Evolutionary conservation across 2,797 vertebrate genomes (phyloP).

Genomic region (Jordanella pulchra): DNA sequence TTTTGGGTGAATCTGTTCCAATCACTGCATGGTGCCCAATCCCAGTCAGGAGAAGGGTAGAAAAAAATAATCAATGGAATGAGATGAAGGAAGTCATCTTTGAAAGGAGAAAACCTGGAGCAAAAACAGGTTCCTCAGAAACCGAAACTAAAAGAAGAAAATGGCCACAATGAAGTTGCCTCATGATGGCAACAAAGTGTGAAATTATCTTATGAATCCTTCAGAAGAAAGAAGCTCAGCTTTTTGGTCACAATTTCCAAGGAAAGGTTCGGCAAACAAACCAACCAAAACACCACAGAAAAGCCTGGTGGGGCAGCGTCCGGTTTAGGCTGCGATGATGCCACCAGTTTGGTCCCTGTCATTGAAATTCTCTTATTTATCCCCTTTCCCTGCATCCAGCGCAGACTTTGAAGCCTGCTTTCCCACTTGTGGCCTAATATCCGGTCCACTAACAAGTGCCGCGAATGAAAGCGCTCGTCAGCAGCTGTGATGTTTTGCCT

Average conservation of each 20-base stretch:
- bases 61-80: too few relatives aligned
- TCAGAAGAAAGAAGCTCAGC: neutral
- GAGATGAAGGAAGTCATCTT: too few relatives aligned
- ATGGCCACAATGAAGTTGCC: neutral
- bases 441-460: neutral
- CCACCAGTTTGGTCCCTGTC: neutral
- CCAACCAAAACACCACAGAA: neutral
- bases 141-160: neutral
- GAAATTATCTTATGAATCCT: too few relatives aligned
- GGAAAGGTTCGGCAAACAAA: neutral
- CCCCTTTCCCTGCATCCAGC: neutral
- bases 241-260: neutral
- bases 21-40: too few relatives aligned
- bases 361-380: neutral
- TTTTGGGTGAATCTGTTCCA: too few relatives aligned
- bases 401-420: neutral
- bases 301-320: neutral
- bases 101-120: neutral
- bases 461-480: neutral
- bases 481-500: neutral
- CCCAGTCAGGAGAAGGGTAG: too few relatives aligned
- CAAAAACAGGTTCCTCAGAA: neutral
- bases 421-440: neutral
- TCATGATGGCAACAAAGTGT: too few relatives aligned
- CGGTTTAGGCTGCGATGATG: neutral